Conservation (phyloP, 2,113 vertebrate species). For the Trematocara variabile region DNA sequence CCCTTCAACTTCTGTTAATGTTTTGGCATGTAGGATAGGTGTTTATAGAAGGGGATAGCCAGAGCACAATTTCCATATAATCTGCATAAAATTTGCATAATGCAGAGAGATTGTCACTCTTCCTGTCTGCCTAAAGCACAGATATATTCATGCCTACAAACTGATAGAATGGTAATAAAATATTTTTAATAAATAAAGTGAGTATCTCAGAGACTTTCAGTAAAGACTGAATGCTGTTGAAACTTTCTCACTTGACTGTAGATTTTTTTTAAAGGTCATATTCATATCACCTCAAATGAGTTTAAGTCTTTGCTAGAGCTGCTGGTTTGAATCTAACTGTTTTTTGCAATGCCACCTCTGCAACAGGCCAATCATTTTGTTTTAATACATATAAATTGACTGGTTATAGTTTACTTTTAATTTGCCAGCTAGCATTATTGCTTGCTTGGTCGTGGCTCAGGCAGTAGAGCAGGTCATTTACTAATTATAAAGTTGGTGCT, state of each 20-base stretch:
- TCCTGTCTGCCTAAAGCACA: neutral
- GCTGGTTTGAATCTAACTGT: neutral
- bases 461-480: neutral
- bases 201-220: neutral
- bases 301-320: neutral
- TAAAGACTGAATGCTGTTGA: neutral
- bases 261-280: neutral
- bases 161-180: neutral
- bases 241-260: neutral
- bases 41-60: neutral
- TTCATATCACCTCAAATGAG: neutral
- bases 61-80: neutral
- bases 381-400: neutral
- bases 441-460: fast-evolving
- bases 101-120: neutral
- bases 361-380: neutral
- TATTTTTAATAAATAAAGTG: neutral
- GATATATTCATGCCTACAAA: neutral
- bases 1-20: neutral
- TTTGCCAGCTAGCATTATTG: neutral
- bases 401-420: neutral
- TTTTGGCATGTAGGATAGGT: neutral
- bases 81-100: neutral
- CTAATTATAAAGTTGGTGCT: neutral
- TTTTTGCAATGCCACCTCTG: neutral